Evolutionary conservation across 1,140 invertebrate species (phyloP).

Genomic region (Nautilus pompilius): DNA sequence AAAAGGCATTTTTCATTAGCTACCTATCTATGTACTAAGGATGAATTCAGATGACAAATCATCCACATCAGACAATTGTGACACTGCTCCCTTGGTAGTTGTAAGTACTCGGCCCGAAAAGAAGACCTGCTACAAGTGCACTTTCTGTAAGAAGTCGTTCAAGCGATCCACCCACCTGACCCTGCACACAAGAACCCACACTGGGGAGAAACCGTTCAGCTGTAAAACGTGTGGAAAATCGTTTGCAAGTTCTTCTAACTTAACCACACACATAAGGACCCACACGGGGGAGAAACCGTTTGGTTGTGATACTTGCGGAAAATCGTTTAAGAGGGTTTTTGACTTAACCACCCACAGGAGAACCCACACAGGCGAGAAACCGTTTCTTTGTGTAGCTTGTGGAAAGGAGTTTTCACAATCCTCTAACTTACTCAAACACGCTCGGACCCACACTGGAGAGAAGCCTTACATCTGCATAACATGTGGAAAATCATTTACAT

Average conservation of each 20-base stretch:
- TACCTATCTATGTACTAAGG: no score
- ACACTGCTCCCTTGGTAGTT: no score
- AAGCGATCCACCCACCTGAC: no score
- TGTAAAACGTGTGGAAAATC: slow-evolving; percentile 21
- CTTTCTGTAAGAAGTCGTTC: no score
- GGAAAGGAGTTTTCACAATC: not conserved
- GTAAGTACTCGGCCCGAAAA: no score
- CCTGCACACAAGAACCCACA: slow-evolving; percentile 19
- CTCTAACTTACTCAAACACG: slow-evolving; percentile 57
- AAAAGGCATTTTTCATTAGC: no score
- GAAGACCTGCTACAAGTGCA: no score
- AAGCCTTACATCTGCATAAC: slow-evolving; percentile 50
- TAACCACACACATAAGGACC: slow-evolving; percentile 15
- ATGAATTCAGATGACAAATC: no score
- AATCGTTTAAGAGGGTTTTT: slow-evolving; percentile 11
- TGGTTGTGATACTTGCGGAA: slow-evolving; percentile 21
- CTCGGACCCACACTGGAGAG: slow-evolving; percentile 62
- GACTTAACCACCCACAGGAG: slow-evolving; percentile 60
- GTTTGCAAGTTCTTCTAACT: slow-evolving; percentile 9
- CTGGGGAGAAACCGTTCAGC: slow-evolving; percentile 17
- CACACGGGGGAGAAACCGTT: slow-evolving; percentile 23
- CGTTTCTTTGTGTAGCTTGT: not conserved
- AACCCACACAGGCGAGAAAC: slow-evolving; percentile 65
- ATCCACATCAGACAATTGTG: no score
- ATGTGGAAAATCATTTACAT: slow-evolving; percentile 69